phyloP scores from a whole-genome alignment of 2,888 invertebrate genomes.

The Agrilus biguttatus region DNA sequence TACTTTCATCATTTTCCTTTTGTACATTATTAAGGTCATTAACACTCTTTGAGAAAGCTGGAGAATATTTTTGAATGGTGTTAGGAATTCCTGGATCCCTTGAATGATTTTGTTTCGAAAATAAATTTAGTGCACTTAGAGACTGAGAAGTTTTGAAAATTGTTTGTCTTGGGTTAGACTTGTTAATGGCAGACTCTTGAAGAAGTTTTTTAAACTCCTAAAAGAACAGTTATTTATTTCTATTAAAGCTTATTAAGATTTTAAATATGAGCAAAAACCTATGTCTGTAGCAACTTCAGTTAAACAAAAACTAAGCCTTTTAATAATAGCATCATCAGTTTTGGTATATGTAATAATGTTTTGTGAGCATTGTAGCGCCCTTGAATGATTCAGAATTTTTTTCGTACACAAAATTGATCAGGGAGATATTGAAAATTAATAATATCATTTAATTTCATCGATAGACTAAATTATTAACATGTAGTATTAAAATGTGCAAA shows the following conservation, averaged over 20 bases:
- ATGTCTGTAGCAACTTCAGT: background rate
- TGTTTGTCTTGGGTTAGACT: conserved; percentile 17
- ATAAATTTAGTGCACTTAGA: conserved; percentile 24
- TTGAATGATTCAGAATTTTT: no score
- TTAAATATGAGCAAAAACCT: conserved; percentile 2
- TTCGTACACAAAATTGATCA: no score
- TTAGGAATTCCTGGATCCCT: conserved; percentile 7
- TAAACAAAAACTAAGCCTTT: background rate
- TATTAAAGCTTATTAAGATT: conserved; percentile 5
- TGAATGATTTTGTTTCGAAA: conserved; percentile 13
- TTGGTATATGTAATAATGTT: no score
- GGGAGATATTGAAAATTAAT: no score
- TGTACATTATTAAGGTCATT: conserved; percentile 24
- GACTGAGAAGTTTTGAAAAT: conserved; percentile 20
- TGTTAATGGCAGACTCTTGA: conserved; percentile 37
- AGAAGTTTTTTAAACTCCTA: conserved; percentile 53
- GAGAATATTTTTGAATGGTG: background rate
- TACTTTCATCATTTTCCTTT: conserved; percentile 10
- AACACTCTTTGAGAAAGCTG: conserved; percentile 19
- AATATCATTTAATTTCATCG: no score
- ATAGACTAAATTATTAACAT: no score
- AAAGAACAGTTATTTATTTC: conserved; percentile 10
- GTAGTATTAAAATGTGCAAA: no score
- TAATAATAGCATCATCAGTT: no score
- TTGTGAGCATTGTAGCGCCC: no score